These are phyloP conservation scores for Camponotus floridanus DNA, from an alignment of 1,140 invertebrate species.

Conservation along the genomic window DNA sequence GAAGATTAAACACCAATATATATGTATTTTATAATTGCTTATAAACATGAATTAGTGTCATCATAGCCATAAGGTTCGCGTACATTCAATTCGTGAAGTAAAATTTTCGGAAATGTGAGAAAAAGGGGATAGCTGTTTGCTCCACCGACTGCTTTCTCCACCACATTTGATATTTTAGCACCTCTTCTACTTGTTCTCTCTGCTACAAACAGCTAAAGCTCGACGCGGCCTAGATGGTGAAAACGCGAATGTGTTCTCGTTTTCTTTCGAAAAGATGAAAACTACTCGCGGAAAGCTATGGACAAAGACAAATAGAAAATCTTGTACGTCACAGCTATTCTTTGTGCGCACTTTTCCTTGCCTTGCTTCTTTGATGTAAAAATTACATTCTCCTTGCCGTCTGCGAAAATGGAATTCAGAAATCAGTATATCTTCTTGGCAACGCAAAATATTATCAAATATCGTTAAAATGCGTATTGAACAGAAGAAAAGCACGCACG, in stretches of 20 bases:
- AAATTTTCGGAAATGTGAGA: constrained; percentile 55
- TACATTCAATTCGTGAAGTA: constrained; percentile 28
- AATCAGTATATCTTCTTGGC: constrained; percentile 30
- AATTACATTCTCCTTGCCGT: constrained; percentile 56
- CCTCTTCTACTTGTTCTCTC: constrained; percentile 53
- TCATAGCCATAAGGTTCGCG: background rate
- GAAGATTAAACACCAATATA: constrained; percentile 21
- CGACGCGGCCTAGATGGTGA: constrained; percentile 38
- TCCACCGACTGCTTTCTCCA: constrained; percentile 32
- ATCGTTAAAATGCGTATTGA: constrained; percentile 3
- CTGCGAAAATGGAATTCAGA: constrained; percentile 41
- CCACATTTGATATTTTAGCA: constrained; percentile 48
- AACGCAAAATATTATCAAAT: constrained; percentile 33
- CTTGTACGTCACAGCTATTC: constrained; percentile 58
- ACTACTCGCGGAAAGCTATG: constrained; percentile 50
- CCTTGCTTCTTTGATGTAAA: constrained; percentile 53
- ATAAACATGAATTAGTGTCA: constrained; percentile 7
- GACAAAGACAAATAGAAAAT: constrained; percentile 63
- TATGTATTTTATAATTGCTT: constrained; percentile 17
- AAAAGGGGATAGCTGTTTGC: constrained; percentile 28
- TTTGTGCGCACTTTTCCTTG: constrained; percentile 50
- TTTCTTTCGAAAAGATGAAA: constrained; percentile 60
- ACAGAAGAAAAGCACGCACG: background rate
- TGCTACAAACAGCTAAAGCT: constrained; percentile 23
- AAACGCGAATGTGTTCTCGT: constrained; percentile 43